Evolutionary conservation across 2,797 vertebrate species (phyloP), one percentile per base, ranked within the genome.

Genomic region (Luscinia megarhynchos): DNA sequence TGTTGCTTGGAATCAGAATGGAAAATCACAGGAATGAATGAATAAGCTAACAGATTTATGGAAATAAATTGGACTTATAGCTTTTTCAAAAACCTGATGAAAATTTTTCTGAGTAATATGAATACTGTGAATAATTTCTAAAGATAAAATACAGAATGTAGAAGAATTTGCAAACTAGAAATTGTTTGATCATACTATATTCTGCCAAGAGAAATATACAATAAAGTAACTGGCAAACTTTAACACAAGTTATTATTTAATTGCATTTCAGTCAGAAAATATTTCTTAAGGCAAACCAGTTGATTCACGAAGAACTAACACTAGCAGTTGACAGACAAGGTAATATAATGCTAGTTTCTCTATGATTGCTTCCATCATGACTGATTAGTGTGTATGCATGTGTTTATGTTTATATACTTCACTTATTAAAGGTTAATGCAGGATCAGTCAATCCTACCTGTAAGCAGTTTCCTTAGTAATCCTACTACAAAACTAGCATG

Each of bases 51-150:
- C 3, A 40, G 30, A 74, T 78, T 48, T 67, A 36, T 29, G 3
- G 50, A 50, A 50, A 66, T 1, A 70, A 53, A 11, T 1, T 36
- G 2, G 0, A 4, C 15, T 45, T 50, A 54, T 12, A 45, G 13
- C 7, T 38, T 54, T 70, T 41, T 41, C 3, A 22, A 59, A 85
- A 48, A 22, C 2, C 11, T 50, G 1, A 8, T 64, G 27, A 23
- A 4, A 9, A 16, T 55, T 84, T 59, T 26, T 73, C 53, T 63
- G 20, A 72, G 32, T 32, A 45, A 87, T 30, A 30, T 0, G 6
- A 81, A 84, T 51, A 53, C 2, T 48, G 24, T 67, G 26, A 67
- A 45, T 32, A 54, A 77, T 79, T 83, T 83, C 43, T 34, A 69
- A 80, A 46, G 51, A 43, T 36, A 41, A 69, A 64, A 48, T 7